Conservation (phyloP, 2,888 invertebrate genomes). For the Girardia tigrina region DNA sequence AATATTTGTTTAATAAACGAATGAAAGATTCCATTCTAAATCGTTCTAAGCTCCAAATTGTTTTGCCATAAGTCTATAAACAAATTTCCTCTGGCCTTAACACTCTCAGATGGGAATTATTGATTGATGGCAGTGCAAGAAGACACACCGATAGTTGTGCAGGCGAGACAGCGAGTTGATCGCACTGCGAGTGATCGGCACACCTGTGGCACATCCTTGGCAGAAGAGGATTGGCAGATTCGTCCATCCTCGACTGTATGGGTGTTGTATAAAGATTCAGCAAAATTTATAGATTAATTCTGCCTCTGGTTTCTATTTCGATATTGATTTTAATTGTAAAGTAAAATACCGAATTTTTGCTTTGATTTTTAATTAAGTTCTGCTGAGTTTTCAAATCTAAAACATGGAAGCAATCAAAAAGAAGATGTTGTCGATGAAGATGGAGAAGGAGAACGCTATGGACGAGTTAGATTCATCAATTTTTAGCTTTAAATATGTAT, state of each 20-base stretch:
- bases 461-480: constrained; percentile 57
- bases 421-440: constrained; percentile 99
- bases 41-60: neutral
- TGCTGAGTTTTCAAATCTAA: neutral
- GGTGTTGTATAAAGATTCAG: neutral
- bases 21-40: neutral
- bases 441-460: constrained; percentile 99
- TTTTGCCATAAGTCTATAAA: neutral
- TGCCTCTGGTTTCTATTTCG: constrained; percentile 8
- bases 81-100: neutral
- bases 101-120: neutral
- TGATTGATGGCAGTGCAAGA: neutral
- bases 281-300: neutral
- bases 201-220: neutral
- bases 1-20: neutral
- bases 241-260: neutral
- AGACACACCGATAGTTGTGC: neutral
- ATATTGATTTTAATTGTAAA: constrained; percentile 1
- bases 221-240: neutral
- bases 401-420: constrained; percentile 99
- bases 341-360: neutral
- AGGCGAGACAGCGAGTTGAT: neutral
- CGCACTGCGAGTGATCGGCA: neutral
- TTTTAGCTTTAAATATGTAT: neutral
- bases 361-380: neutral